These are phyloP conservation scores for Mellilla xanthometata DNA, from an alignment of 2,888 invertebrate species.

Conservation along the genomic window DNA sequence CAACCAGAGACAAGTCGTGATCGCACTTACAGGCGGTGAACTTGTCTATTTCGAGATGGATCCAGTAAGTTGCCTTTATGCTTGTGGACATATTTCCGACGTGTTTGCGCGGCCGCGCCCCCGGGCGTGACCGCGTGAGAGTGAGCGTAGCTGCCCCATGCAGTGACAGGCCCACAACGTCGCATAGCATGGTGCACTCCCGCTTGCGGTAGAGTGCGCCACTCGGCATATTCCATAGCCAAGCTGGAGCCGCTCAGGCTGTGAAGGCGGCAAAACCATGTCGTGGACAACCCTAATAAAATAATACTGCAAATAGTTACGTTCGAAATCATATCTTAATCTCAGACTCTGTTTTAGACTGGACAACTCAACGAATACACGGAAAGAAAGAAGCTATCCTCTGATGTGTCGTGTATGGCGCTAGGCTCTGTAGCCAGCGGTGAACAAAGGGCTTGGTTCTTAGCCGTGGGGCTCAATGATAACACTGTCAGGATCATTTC, in stretches of 20 bases:
- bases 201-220: constrained; percentile 74
- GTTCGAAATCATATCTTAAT: too few relatives aligned
- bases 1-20: constrained; percentile 98
- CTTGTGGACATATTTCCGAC: constrained; percentile 42
- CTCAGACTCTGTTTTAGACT: constrained; percentile 84
- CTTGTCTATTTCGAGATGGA: constrained; percentile 99
- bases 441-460: constrained; percentile 96
- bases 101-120: constrained; percentile 57
- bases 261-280: constrained; percentile 88
- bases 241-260: constrained; percentile 86
- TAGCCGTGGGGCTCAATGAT: constrained; percentile 97
- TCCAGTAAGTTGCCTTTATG: constrained; percentile 86
- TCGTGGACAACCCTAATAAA: constrained; percentile 75
- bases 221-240: constrained; percentile 90
- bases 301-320: too few relatives aligned
- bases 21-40: constrained; percentile 98
- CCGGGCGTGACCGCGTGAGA: constrained; percentile 52
- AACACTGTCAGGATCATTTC: constrained; percentile 99
- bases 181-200: constrained; percentile 83
- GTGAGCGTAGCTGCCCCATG: constrained; percentile 80
- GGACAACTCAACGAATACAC: constrained; percentile 99
- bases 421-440: constrained; percentile 97
- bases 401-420: constrained; percentile 99
- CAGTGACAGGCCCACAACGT: constrained; percentile 84
- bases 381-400: constrained; percentile 97